Conservation (phyloP, 2,888 invertebrate genomes). For the Masnerella sp. region DNA sequence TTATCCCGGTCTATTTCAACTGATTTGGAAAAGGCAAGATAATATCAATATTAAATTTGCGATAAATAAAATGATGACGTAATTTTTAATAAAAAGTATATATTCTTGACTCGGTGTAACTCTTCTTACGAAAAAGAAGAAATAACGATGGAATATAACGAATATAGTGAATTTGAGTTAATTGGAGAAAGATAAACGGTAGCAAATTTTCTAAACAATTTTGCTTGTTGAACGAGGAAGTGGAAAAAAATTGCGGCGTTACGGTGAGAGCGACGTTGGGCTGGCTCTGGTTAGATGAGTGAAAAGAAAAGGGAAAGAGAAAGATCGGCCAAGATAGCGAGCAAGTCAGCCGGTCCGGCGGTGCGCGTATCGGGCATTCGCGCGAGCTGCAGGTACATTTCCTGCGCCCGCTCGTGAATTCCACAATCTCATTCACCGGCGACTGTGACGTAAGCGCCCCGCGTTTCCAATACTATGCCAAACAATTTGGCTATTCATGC, state of each 20-base stretch:
- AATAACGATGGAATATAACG: too few relatives aligned
- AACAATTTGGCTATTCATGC: conserved; percentile 31
- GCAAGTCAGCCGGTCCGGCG: conserved; percentile 25
- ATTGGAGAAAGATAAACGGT: neutral
- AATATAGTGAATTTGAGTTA: too few relatives aligned
- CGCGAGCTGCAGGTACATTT: conserved; percentile 43
- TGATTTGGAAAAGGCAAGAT: too few relatives aligned
- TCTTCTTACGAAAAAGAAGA: too few relatives aligned
- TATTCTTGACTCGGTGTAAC: too few relatives aligned
- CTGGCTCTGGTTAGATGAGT: conserved; percentile 51
- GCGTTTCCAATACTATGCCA: conserved; percentile 29
- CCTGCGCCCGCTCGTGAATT: conserved; percentile 60
- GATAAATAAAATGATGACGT: too few relatives aligned
- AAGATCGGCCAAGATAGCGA: conserved; percentile 42
- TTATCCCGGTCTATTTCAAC: too few relatives aligned
- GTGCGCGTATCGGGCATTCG: conserved; percentile 13
- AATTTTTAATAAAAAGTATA: too few relatives aligned
- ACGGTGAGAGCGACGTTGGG: conserved; percentile 37
- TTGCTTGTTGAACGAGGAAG: conserved; percentile 25
- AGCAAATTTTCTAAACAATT: conserved; percentile 4
- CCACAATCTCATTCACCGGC: conserved; percentile 60
- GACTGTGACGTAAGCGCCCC: conserved; percentile 44
- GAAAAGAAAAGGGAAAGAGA: conserved; percentile 55
- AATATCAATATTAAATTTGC: too few relatives aligned
- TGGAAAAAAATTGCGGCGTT: conserved; percentile 34